Conservation (phyloP, 2,113 vertebrate species). For the Vulpes vulpes region DNA sequence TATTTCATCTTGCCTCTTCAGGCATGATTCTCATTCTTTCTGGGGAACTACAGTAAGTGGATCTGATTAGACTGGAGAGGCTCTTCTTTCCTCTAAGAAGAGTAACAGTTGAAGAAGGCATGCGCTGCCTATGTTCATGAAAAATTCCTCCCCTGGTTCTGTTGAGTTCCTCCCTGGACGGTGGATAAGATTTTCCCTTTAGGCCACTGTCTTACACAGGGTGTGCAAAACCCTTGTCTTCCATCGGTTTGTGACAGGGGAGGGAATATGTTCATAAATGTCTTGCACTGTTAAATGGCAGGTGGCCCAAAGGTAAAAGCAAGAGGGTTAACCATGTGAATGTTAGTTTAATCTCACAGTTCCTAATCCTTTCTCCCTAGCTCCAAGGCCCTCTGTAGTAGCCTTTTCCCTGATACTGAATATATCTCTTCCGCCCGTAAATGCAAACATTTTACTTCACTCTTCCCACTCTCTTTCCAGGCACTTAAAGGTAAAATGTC, state of each 20-base stretch:
- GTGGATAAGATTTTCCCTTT: background rate
- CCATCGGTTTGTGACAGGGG: background rate
- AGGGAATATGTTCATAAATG: accelerated
- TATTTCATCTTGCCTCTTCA: background rate
- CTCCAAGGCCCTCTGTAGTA: background rate
- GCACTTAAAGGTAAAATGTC: background rate
- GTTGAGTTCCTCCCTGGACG: background rate
- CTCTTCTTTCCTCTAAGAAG: background rate
- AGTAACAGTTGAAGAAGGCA: background rate
- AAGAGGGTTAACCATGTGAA: accelerated
- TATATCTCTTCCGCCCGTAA: background rate
- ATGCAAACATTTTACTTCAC: no score
- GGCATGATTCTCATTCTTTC: background rate
- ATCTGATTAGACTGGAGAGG: slow-evolving; percentile 13
- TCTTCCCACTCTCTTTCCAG: background rate
- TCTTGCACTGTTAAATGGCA: background rate
- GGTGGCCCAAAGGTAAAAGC: background rate
- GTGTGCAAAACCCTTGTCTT: background rate
- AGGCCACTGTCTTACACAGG: background rate
- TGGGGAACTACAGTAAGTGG: background rate
- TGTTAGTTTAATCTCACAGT: background rate
- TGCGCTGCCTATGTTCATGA: background rate
- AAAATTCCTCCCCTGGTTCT: background rate
- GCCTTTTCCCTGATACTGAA: background rate
- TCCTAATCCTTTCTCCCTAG: background rate